Evolutionary conservation across 2,113 vertebrate genomes (phyloP).

Genomic region (Erythrolamprus reginae): DNA sequence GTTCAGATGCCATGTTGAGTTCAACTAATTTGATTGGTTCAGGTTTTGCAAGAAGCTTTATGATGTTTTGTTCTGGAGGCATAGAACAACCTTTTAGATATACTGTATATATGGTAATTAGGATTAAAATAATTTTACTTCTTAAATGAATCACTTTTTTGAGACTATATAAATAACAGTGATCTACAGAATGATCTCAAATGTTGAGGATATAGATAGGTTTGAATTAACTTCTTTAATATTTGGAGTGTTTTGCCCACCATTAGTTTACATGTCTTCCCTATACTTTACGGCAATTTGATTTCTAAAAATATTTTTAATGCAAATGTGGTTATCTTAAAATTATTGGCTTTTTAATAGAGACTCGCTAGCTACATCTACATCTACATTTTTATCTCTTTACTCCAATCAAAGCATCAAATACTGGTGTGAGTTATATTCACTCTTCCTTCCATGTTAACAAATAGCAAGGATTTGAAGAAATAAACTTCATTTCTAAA

Average conservation of each 20-base stretch:
- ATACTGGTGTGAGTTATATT: background rate
- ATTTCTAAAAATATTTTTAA: constrained; percentile 18
- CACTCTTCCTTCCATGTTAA: background rate
- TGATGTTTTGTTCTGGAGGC: background rate
- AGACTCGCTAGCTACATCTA: background rate
- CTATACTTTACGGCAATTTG: background rate
- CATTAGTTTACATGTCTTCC: background rate
- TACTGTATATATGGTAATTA: background rate
- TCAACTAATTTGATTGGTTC: background rate
- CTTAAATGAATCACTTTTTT: background rate
- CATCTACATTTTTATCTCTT: background rate
- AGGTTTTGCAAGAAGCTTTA: background rate
- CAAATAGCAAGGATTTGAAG: background rate
- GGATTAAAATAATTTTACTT: background rate
- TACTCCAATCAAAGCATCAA: background rate
- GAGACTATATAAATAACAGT: background rate
- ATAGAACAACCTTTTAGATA: background rate
- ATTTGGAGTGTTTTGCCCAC: background rate
- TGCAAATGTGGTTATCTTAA: background rate
- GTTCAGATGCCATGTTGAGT: constrained; percentile 8
- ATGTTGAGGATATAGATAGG: background rate
- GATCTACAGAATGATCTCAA: background rate
- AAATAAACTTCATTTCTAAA: background rate
- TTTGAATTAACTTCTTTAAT: background rate
- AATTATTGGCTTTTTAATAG: background rate